Evolutionary conservation across 37 sponge, comb jelly and placozoan genomes (phyloP).

Genomic region (Dysidea cf. avara): DNA sequence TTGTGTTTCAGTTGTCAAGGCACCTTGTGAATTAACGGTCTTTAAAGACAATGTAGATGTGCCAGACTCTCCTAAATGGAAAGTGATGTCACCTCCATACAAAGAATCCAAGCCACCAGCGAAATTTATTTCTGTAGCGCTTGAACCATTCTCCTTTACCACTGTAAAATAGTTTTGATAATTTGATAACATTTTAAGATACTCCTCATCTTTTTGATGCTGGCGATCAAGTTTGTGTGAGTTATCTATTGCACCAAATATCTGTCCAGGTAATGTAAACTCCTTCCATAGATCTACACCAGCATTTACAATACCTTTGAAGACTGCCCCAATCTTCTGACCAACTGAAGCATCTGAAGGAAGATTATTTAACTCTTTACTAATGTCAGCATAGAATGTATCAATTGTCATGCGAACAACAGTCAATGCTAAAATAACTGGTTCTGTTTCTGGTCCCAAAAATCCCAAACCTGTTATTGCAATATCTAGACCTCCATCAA

Average conservation of each 20-base stretch:
- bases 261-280: slow-evolving; percentile 6
- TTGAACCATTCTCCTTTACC: slow-evolving; percentile 3
- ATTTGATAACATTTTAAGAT: too few species aligned
- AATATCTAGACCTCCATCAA: neutral
- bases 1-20: neutral
- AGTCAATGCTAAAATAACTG: too few species aligned
- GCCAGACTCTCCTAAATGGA: slow-evolving; percentile 17
- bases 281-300: slow-evolving; percentile 1
- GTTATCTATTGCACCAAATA: slow-evolving; percentile 10
- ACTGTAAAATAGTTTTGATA: too few species aligned
- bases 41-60: neutral
- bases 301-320: too few species aligned
- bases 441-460: too few species aligned
- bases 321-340: too few species aligned
- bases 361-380: slow-evolving; percentile 17
- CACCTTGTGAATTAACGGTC: neutral
- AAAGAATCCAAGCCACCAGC: too few species aligned
- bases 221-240: too few species aligned
- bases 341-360: slow-evolving; percentile 20
- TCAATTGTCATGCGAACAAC: too few species aligned
- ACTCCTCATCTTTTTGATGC: too few species aligned
- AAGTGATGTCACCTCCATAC: too few species aligned
- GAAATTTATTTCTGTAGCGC: slow-evolving; percentile 14
- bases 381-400: slow-evolving; percentile 17
- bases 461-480: too few species aligned